Percentiles rank a stretch among this genome's conserved stretches.
phyloP scores from a whole-genome alignment of 2,888 invertebrate species.

The Drosophila eohydei region DNA sequence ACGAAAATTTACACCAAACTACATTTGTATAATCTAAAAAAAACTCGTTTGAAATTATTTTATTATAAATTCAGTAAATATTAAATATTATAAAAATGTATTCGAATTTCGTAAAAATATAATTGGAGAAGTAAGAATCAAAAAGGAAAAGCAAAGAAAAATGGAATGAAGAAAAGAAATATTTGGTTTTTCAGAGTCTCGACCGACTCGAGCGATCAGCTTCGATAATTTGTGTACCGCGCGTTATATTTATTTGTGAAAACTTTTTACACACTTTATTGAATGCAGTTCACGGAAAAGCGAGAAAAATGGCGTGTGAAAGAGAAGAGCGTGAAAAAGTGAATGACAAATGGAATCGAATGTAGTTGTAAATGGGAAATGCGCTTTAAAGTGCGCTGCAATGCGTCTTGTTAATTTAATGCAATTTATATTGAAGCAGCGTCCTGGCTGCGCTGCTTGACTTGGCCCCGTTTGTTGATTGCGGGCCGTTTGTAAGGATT shows the following conservation, averaged over 20 bases:
- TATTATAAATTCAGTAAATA: not conserved
- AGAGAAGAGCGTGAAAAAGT: conserved; percentile 10
- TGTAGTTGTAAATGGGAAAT: conserved; percentile 46
- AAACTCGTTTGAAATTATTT: not conserved
- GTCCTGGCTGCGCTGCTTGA: conserved; percentile 1
- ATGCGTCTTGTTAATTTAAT: conserved; percentile 60
- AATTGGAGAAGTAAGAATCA: not conserved
- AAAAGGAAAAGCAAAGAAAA: not conserved
- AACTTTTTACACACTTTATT: conserved; percentile 3
- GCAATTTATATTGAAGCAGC: conserved; percentile 49
- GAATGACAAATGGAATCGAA: conserved; percentile 43
- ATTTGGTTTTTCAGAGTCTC: not conserved
- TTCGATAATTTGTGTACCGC: not conserved
- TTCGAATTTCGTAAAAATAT: not conserved
- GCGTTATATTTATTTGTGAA: conserved; percentile 3
- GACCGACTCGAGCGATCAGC: not conserved
- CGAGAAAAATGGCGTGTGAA: not conserved
- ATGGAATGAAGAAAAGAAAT: not conserved
- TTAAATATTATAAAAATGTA: not conserved
- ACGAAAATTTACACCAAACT: not conserved
- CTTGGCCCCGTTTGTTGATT: conserved; percentile 41
- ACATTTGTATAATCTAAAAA: not conserved
- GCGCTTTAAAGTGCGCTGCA: conserved; percentile 50
- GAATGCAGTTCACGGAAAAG: not conserved
- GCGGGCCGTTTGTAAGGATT: conserved; percentile 35